Conservation (phyloP, 1,140 invertebrate genomes). For the Lepidurus apus region DNA sequence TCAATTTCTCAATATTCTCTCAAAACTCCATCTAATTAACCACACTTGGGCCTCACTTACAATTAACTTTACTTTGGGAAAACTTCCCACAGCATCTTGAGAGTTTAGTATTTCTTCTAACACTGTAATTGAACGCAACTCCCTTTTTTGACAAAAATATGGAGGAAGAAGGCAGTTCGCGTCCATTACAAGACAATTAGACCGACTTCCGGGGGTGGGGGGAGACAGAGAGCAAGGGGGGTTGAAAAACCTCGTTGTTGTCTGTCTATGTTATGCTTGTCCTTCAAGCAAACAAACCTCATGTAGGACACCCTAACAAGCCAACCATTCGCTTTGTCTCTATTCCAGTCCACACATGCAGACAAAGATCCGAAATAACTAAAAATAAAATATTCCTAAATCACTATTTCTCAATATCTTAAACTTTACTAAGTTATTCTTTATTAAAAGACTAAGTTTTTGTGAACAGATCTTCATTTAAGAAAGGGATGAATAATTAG, state of each 20-base stretch:
- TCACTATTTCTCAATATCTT: too few relatives aligned
- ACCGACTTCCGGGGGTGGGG: not conserved
- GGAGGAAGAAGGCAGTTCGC: not conserved
- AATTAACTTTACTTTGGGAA: too few relatives aligned
- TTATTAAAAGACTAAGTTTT: too few relatives aligned
- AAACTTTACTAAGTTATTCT: too few relatives aligned
- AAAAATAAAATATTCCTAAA: too few relatives aligned
- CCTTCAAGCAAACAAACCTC: slow-evolving; percentile 11
- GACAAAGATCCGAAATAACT: too few relatives aligned
- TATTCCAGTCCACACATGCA: not conserved
- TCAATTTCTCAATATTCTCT: too few relatives aligned
- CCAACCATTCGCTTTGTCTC: not conserved
- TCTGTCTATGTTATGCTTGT: not conserved
- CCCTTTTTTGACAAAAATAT: not conserved
- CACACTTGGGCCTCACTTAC: too few relatives aligned
- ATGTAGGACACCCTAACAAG: not conserved
- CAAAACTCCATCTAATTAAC: too few relatives aligned
- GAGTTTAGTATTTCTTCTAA: not conserved
- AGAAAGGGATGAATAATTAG: too few relatives aligned
- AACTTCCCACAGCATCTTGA: not conserved
- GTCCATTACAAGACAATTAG: slow-evolving; percentile 8
- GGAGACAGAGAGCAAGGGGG: not conserved
- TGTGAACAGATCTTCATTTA: too few relatives aligned
- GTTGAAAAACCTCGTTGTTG: not conserved
- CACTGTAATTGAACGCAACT: not conserved